Evolutionary conservation across 2,888 invertebrate species (phyloP).

Genomic region (Invenusta paracnida): DNA sequence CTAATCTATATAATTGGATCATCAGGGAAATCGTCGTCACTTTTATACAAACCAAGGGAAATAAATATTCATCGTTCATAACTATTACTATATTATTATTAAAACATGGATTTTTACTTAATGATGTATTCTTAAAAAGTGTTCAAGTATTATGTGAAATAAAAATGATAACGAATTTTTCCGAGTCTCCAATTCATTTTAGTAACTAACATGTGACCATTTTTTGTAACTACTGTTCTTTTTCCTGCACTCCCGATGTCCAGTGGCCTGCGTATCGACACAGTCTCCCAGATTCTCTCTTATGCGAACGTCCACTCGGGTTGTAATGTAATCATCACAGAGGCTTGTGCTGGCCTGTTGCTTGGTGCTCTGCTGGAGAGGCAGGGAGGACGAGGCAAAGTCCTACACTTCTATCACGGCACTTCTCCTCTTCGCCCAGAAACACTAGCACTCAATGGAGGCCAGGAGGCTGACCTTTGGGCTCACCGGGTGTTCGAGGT

Average conservation of each 20-base stretch:
- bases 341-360: slow-evolving; percentile 78
- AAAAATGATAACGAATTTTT: not conserved
- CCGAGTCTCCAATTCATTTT: not conserved
- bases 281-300: slow-evolving; percentile 79
- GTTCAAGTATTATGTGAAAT: not conserved
- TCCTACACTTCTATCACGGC: slow-evolving; percentile 35
- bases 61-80: no score
- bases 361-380: slow-evolving; percentile 75
- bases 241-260: no score
- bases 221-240: slow-evolving; percentile 34
- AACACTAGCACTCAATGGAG: not conserved
- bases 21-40: no score
- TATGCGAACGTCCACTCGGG: slow-evolving; percentile 74
- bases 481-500: not conserved
- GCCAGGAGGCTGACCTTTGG: not conserved
- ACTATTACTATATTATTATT: no score
- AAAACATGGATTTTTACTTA: no score
- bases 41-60: no score
- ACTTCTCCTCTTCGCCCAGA: slow-evolving; percentile 14
- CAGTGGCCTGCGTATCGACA: slow-evolving; percentile 75
- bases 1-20: no score
- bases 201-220: not conserved
- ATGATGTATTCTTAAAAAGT: no score
- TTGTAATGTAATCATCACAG: slow-evolving; percentile 69
- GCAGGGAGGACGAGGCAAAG: slow-evolving; percentile 64